Percentiles rank a stretch among this genome's conserved stretches.
These are phyloP conservation scores for Cydia splendana DNA, from an alignment of 1,140 invertebrate genomes.

Conservation along the genomic window DNA sequence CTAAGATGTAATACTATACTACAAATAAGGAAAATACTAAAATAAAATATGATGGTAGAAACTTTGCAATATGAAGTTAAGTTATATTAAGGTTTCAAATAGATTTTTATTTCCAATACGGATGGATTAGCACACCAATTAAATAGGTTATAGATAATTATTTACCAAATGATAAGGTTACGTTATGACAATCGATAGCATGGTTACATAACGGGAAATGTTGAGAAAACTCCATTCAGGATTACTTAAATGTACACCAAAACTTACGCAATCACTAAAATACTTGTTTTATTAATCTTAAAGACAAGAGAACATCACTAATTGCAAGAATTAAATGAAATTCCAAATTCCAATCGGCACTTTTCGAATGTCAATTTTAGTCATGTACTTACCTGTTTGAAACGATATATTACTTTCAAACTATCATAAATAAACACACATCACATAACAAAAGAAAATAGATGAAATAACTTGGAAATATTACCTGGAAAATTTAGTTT, in stretches of 20 bases:
- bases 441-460: neutral
- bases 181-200: slow-evolving; percentile 45
- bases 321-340: neutral
- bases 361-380: slow-evolving; percentile 19
- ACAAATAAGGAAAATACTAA: neutral
- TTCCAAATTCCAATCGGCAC: slow-evolving; percentile 21
- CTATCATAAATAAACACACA: slow-evolving; percentile 7
- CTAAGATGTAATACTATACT: neutral
- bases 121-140: neutral
- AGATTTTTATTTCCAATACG: neutral
- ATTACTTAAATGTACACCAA: neutral
- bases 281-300: neutral
- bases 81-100: neutral
- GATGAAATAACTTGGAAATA: neutral
- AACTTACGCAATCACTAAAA: neutral
- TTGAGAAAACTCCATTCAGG: neutral
- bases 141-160: neutral
- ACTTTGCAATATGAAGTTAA: neutral
- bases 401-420: neutral
- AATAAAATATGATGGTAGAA: neutral
- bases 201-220: slow-evolving; percentile 50
- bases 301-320: slow-evolving; percentile 18
- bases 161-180: slow-evolving; percentile 32
- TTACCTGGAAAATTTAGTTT: slow-evolving; percentile 26
- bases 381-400: slow-evolving; percentile 9